Base-by-base conservation (phyloP, 2,797 vertebrate species). In the Silurus lanzhouensis region DNA sequence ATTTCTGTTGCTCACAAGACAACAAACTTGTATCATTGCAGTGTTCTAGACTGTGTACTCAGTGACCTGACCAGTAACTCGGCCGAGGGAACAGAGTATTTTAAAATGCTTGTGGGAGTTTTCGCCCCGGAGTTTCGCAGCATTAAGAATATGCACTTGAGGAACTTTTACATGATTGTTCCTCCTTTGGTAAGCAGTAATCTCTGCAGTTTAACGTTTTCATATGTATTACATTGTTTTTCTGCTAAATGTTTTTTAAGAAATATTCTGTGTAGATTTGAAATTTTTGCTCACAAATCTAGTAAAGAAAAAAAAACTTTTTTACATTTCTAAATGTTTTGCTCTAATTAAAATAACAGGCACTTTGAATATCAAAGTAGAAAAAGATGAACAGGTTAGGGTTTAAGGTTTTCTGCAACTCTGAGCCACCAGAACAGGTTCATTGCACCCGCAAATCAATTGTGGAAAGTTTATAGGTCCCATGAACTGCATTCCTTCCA, bases 141-240 rank as follows among this genome's bases (percentile, higher is more conserved):
- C 58, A 90, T 94, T 3, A 99, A 99, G 93, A 99, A 99, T 44
- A 99, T 99, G 95, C 98, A 99, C 87, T 91, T 99, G 88, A 94
- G 98, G 84, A 99, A 99, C 93, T 99, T 99, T 93, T 98, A 99
- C 91, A 99, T 97, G 92, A 99, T 99, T 6, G 98, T 99, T 9
- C 98, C 98, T 1, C 98, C 98, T 0, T 93, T 99, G 96, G 98
- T 99, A 88, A 94, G 96, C 88, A 58, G 75, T 44, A 27, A 27
- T 80, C 17, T 74, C n/a, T 14, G 0, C 80, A 13, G 64, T 70
- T 85, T 55, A 27, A 27, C 17, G 10, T 55, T 2, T 19, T 66
- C 20, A 58, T 17, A 60, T 17, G 71, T 22, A 57, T 72, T 48
- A 4, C 15, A 17, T 38, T 25, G 63, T 66, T 4, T n/a, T 81